phyloP scores from a whole-genome alignment of 2,888 invertebrate genomes.

The Sipha maydis region DNA sequence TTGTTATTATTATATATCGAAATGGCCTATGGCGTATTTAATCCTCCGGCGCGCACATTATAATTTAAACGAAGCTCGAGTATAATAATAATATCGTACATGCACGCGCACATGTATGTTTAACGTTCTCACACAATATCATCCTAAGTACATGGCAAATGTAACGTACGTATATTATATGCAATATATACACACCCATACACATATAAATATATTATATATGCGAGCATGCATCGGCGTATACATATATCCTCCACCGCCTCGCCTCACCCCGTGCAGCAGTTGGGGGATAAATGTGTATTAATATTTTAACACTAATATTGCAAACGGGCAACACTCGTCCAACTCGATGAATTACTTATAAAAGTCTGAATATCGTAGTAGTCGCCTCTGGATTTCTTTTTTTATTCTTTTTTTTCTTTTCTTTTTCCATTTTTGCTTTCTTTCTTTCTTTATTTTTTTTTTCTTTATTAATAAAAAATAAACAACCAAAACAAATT shows the following conservation, averaged over 20 bases:
- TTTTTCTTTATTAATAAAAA: constrained; percentile 53
- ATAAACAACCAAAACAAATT: constrained; percentile 60
- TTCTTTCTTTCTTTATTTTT: neutral
- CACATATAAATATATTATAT: constrained; percentile 49
- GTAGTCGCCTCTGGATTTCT: constrained; percentile 58
- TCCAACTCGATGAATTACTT: constrained; percentile 61
- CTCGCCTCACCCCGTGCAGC: neutral
- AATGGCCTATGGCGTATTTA: constrained; percentile 54
- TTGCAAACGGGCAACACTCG: constrained; percentile 60
- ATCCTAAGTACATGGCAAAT: constrained; percentile 47
- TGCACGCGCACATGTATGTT: constrained; percentile 45
- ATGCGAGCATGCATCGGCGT: constrained; percentile 18
- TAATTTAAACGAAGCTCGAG: constrained; percentile 57
- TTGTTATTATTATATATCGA: constrained; percentile 52
- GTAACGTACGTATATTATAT: constrained; percentile 4
- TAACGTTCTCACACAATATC: constrained; percentile 58
- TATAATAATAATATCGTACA: constrained; percentile 52
- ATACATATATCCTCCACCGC: constrained; percentile 22
- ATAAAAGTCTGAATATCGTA: constrained; percentile 59
- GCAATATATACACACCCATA: neutral
- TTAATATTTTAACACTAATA: constrained; percentile 62
- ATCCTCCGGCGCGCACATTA: constrained; percentile 54
- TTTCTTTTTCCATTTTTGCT: neutral
- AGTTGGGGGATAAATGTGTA: constrained; percentile 55
- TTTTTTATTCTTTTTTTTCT: constrained; percentile 32